Evolutionary conservation across 2,888 invertebrate species (phyloP).

Genomic region (Cephus pygmeus): DNA sequence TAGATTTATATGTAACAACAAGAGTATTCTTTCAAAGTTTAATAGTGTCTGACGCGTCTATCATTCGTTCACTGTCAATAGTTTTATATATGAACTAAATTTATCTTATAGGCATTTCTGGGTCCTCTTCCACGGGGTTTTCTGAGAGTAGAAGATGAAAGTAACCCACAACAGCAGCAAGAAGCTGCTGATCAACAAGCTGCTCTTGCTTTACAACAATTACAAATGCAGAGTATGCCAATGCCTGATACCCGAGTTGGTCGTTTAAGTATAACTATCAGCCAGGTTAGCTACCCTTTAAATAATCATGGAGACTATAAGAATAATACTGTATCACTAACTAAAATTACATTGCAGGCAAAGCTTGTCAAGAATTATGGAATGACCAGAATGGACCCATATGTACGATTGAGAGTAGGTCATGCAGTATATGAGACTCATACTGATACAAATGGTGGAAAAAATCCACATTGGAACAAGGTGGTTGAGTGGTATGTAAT

Average conservation of each 20-base stretch:
- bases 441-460: conserved; percentile 93
- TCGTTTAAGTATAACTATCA: conserved; percentile 85
- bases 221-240: conserved; percentile 69
- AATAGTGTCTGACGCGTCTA: neutral
- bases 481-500: conserved; percentile 83
- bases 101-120: conserved; percentile 73
- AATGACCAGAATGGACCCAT: conserved; percentile 95
- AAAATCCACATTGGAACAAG: conserved; percentile 96
- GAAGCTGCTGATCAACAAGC: conserved; percentile 84
- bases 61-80: neutral
- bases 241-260: conserved; percentile 71
- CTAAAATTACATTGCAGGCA: conserved; percentile 68
- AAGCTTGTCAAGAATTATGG: conserved; percentile 96
- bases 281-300: conserved; percentile 67
- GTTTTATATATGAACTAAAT: conserved; percentile 28
- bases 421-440: conserved; percentile 96
- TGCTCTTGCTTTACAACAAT: conserved; percentile 77
- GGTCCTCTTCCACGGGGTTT: conserved; percentile 85
- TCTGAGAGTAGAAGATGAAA: conserved; percentile 70
- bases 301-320: neutral
- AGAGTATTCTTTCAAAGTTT: neutral
- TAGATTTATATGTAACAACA: neutral
- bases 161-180: conserved; percentile 74
- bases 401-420: conserved; percentile 91
- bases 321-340: conserved; percentile 8